Base-by-base conservation (phyloP, 2,113 vertebrate species). In the Grammomys dolichurus region DNA sequence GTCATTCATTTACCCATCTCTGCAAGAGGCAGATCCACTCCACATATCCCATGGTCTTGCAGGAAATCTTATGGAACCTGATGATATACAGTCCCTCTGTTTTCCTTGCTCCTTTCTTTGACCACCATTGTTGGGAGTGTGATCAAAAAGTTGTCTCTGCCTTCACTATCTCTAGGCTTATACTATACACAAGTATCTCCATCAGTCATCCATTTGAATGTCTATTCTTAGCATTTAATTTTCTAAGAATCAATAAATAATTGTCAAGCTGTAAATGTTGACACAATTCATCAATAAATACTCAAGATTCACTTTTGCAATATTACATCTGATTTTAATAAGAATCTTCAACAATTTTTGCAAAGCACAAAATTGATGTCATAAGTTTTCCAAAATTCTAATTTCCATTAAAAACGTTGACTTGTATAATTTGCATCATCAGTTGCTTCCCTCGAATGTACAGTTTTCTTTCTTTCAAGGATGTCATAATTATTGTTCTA, bases 191-290 rank as follows among this genome's bases (percentile, higher is more conserved):
- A 40, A 7, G 24, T 43, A 46, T 80, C 67, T 90, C 56, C 26
- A 80, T n/a, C 51, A 78, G 26, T 75, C 75, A n/a, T 2, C 82
- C 2, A 69, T 36, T 76, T 92, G 19, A 73, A 78, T 75, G 10
- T 78, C 70, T 82, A 16, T 33, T 77, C 10, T 96, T 85, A 46
- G 46, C 28, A 91, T 46, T 92, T 94, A 16, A 31, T n/a, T 96
- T 87, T 95, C 24, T 75, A 26, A 81, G 26, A 7, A 87, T 20
- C 75, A 80, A 48, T 20, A 58, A 58, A 90, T 26, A 76, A 20
- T 48, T 69, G 82, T n/a, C 26, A 13, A 67, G 80, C 43, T 96
- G 60, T 5, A 56, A 93, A 63, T 78, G 4, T 54, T 90, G 48
- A 75, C 0, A 10, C 9, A 72, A 84, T 95, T 93, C 63, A 81